phyloP scores from a whole-genome alignment of 37 sponge, comb jelly and placozoan genomes.

The Geodia barretti region DNA sequence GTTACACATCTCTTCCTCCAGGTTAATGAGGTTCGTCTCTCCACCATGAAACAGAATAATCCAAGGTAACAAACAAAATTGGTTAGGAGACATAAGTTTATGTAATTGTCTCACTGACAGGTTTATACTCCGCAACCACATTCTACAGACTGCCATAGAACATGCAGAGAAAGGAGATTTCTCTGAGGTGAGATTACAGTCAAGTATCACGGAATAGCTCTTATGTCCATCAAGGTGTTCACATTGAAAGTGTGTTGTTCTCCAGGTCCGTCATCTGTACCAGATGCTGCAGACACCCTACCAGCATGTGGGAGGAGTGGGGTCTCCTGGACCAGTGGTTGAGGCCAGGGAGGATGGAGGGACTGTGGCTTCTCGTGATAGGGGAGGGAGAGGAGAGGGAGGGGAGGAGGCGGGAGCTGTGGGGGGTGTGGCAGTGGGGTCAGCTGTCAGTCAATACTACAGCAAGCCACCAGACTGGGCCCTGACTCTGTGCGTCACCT shows the following conservation, averaged over 20 bases:
- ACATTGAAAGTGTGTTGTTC: neutral
- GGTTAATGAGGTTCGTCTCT: conserved; percentile 27
- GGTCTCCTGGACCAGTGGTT: neutral
- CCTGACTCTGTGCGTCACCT: conserved; percentile 73
- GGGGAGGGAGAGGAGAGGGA: neutral
- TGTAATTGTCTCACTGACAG: conserved; percentile 32
- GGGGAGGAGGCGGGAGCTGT: neutral
- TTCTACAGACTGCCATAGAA: conserved; percentile 91
- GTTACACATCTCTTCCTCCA: neutral
- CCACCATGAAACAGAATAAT: conserved; percentile 49
- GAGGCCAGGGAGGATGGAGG: too few species aligned
- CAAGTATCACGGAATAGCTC: too few species aligned
- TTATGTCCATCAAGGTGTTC: neutral
- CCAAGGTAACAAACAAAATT: too few species aligned
- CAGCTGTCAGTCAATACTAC: conserved; percentile 11
- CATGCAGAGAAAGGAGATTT: conserved; percentile 93
- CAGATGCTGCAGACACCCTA: conserved; percentile 61
- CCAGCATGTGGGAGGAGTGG: neutral
- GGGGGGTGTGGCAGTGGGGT: too few species aligned
- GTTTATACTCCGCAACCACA: conserved; percentile 85
- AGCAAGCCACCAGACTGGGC: conserved; percentile 68
- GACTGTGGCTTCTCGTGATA: neutral
- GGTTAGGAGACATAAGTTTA: too few species aligned
- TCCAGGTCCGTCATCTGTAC: neutral
- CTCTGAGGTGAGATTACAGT: conserved; percentile 77